Conservation (phyloP, 2,797 vertebrate species). For the Phataginus tricuspis region DNA sequence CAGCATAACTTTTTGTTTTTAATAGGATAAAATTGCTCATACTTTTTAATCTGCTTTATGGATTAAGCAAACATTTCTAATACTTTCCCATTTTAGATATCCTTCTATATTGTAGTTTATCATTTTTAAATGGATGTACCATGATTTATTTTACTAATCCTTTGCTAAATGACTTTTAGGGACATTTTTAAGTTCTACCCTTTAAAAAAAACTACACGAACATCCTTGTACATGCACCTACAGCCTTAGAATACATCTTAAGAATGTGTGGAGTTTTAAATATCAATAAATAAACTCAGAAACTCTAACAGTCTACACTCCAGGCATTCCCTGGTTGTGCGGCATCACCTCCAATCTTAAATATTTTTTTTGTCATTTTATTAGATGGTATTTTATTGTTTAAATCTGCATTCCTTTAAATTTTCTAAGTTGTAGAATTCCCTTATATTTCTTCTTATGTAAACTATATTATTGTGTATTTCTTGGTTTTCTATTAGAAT, state of each 20-base stretch:
- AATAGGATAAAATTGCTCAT: not conserved
- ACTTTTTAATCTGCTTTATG: not conserved
- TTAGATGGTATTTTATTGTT: not conserved
- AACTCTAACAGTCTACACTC: not conserved
- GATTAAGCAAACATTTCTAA: not conserved
- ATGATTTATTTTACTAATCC: constrained; percentile 20
- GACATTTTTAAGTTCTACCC: not conserved
- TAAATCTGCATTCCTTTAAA: not conserved
- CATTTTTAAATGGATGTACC: not conserved
- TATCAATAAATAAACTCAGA: not conserved
- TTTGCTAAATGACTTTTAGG: constrained; percentile 1
- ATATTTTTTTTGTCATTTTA: not conserved
- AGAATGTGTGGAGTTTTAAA: constrained; percentile 14
- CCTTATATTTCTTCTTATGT: not conserved
- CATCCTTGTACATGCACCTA: not conserved
- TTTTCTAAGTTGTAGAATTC: not conserved
- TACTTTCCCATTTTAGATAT: not conserved
- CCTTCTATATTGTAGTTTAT: not conserved
- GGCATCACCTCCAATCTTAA: not conserved
- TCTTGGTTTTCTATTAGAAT: not conserved
- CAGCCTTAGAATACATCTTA: not conserved
- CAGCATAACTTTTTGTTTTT: not conserved
- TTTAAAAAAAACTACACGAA: not conserved
- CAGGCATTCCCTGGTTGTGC: not conserved
- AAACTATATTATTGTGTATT: not conserved